Percentiles rank a stretch among this genome's conserved stretches.
Evolutionary conservation across 2,888 invertebrate species (phyloP).

Genomic region (Lasioglossum lativentre): DNA sequence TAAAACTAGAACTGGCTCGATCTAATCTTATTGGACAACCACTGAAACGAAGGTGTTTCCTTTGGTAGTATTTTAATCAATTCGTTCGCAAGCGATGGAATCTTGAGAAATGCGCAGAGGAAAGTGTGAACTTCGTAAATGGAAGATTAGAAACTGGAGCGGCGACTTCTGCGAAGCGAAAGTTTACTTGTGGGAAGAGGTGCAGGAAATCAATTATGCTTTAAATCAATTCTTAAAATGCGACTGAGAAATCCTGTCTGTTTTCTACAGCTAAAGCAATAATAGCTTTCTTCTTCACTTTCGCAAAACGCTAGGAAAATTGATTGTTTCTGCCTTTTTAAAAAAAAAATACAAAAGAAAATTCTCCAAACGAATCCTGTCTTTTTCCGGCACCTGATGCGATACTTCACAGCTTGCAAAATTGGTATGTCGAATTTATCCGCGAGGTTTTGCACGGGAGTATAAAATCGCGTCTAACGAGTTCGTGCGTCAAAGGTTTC

Average conservation of each 20-base stretch:
- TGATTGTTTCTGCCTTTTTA: background rate
- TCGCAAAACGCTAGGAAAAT: background rate
- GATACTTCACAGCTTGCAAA: background rate
- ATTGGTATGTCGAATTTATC: background rate
- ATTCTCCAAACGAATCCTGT: background rate
- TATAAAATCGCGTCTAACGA: background rate
- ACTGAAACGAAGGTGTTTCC: background rate
- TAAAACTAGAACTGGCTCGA: background rate
- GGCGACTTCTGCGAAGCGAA: background rate
- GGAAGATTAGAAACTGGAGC: slow-evolving; percentile 8
- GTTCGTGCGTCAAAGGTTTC: background rate
- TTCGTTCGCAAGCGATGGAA: background rate
- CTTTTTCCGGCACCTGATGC: background rate
- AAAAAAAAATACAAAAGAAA: background rate
- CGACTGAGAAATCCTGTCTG: background rate
- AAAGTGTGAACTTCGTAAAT: background rate
- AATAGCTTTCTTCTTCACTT: background rate
- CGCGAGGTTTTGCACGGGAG: background rate
- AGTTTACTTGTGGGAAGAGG: background rate
- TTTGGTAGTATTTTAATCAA: background rate
- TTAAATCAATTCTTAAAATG: background rate
- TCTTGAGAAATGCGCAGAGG: background rate
- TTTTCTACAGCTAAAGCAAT: too few species aligned
- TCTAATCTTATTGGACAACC: background rate
- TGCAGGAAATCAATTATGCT: background rate